Base-by-base conservation (phyloP, 1,140 invertebrate species). In the Brachionus koreanus region DNA sequence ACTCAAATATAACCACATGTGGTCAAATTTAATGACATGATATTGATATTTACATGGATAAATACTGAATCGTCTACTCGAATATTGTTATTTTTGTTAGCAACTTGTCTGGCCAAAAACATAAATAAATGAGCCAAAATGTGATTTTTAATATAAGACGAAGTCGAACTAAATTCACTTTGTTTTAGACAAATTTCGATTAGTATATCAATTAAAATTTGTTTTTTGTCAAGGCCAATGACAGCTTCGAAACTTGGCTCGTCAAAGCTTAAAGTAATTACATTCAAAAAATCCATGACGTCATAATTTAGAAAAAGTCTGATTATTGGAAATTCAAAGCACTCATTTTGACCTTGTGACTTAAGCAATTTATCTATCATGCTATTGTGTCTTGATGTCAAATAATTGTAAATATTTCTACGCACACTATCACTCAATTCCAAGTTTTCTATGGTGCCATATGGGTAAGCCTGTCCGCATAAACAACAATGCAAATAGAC, bases 401-500 rank as follows among this genome's bases (percentile, higher is more conserved):
- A 33, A 25, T 39, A 49, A n/a, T 25, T 25, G 9, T 57, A 63
- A 16, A 52, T 46, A 42, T 13, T 65, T 13, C 67, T 19, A 74
- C 79, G 7, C n/a, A 67, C 35, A 94, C 92, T 46, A 90, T 89
- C 43, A 91, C 90, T 33, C 91, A 89, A 81, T 81, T 91, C 89
- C 84, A 93, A 91, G 6, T 89, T 88, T 2, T 93, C 92, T 84
- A 98, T 92, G 85, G 94, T 91, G 12, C 95, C 95, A 49, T 91
- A 91, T 2, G 94, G 96, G 89, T 96, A 98, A 2, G 93, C 93
- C 82, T 94, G 90, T 1, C 96, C 97, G 23, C 94, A 93, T 84
- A 99, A 90, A 86, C 96, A 98, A 85, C 95, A 96, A 77, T 95
- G 79, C 25, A 91, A 87, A 86, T 97, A 98, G 10, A 98, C 93